Conservation (phyloP, 64 coral and sea anemone genomes). For the Actinia equina region DNA sequence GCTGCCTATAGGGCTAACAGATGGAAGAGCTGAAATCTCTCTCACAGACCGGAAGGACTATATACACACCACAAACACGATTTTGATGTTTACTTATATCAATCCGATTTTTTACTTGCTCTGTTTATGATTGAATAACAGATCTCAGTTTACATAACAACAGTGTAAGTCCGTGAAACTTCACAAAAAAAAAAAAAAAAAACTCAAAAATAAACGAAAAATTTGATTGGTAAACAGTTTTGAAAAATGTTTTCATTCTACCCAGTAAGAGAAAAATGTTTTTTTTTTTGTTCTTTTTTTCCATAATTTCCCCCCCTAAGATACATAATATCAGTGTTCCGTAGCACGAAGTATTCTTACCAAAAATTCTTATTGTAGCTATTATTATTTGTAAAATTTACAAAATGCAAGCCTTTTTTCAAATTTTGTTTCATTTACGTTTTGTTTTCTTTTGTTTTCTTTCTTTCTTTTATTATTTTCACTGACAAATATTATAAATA, state of each 20-base stretch:
- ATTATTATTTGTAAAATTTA: no score
- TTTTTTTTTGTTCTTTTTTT: no score
- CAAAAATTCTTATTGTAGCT: no score
- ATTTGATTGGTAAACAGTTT: neutral
- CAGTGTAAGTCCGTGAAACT: neutral
- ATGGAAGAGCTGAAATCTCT: constrained; percentile 10
- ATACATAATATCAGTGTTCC: no score
- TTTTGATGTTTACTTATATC: constrained; percentile 8
- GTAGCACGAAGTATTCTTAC: no score
- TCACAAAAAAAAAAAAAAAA: neutral
- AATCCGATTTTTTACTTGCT: constrained; percentile 12
- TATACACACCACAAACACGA: neutral
- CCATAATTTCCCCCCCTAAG: no score
- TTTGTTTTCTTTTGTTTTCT: neutral
- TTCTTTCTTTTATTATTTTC: neutral
- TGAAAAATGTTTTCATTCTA: neutral
- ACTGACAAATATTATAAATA: neutral
- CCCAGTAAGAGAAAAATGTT: neutral
- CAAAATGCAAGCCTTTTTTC: no score
- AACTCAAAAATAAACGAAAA: neutral
- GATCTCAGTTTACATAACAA: neutral
- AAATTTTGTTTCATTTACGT: no score
- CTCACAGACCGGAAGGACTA: constrained; percentile 5
- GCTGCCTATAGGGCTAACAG: neutral
- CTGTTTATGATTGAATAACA: constrained; percentile 9